Conservation (phyloP, 2,113 vertebrate species). For the Petrocephalus microphthalmus region DNA sequence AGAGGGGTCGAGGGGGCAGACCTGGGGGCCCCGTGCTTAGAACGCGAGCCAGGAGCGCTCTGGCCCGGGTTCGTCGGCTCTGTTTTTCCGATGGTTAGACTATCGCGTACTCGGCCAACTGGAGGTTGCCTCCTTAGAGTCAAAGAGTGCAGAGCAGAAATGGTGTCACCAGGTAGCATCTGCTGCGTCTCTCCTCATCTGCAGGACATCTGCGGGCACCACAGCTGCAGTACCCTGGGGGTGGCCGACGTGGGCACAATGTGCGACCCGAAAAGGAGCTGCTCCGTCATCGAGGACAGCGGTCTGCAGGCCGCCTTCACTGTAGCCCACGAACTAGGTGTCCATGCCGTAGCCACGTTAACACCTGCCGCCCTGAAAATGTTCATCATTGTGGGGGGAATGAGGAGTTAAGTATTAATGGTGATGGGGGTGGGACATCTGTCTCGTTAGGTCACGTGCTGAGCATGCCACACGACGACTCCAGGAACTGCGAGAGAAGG, state of each 20-base stretch:
- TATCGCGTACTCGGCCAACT: constrained; percentile 36
- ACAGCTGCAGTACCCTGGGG: constrained; percentile 84
- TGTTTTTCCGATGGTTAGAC: constrained; percentile 44
- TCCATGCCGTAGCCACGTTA: neutral
- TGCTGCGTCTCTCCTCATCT: constrained; percentile 26
- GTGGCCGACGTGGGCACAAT: constrained; percentile 89
- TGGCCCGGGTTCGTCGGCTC: constrained; percentile 39
- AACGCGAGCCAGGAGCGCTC: constrained; percentile 7
- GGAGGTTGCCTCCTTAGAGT: neutral
- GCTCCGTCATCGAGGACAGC: constrained; percentile 87
- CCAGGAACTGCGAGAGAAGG: constrained; percentile 75
- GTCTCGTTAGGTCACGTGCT: constrained; percentile 78
- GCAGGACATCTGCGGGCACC: constrained; percentile 87
- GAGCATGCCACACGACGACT: constrained; percentile 94
- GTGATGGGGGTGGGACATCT: neutral
- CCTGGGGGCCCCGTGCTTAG: constrained; percentile 24
- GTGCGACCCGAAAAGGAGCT: constrained; percentile 91
- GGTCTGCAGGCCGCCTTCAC: constrained; percentile 91
- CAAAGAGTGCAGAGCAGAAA: constrained; percentile 38
- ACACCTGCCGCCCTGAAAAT: neutral
- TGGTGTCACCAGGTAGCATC: constrained; percentile 37
- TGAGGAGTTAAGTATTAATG: neutral
- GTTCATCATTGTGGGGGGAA: neutral
- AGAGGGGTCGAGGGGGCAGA: constrained; percentile 28
- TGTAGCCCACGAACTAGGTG: constrained; percentile 86